A percentile compares a stretch with the other conserved stretches of the same genome.
phyloP scores from a whole-genome alignment of 2,797 vertebrate genomes.

The Halcyon smyrnensis region DNA sequence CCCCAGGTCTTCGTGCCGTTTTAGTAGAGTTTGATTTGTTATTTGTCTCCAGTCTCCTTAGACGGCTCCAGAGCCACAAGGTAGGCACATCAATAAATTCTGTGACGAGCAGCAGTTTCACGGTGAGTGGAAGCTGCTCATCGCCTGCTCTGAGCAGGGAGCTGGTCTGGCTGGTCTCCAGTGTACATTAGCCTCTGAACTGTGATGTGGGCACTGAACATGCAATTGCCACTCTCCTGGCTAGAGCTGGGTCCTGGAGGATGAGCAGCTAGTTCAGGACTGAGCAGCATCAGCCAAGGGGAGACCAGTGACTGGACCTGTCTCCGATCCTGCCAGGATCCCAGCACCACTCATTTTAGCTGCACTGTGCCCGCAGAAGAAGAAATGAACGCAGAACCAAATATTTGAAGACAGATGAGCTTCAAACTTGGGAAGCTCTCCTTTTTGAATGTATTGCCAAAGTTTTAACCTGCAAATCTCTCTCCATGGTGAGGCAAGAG shows the following conservation, averaged over 20 bases:
- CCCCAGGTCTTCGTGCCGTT: background rate
- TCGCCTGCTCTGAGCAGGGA: background rate
- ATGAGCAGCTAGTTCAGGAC: background rate
- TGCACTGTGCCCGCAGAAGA: background rate
- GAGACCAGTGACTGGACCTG: background rate
- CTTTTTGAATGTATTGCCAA: background rate
- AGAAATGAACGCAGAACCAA: background rate
- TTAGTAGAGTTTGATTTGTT: background rate
- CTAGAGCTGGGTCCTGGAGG: background rate
- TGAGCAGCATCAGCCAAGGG: background rate
- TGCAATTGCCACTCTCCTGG: background rate
- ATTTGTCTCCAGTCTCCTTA: background rate
- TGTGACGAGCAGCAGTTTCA: background rate
- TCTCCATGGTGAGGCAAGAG: background rate
- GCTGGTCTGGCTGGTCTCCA: background rate
- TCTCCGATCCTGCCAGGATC: background rate
- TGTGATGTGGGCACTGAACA: background rate
- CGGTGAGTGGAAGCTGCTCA: background rate
- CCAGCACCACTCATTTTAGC: background rate
- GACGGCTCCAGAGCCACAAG: background rate
- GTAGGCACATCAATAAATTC: background rate
- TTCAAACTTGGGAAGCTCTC: background rate
- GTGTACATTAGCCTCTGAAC: background rate
- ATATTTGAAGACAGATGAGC: background rate
- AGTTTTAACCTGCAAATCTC: background rate